A percentile compares a stretch with the other conserved stretches of the same genome.
These are phyloP conservation scores for Setipinna tenuifilis DNA, from an alignment of 2,797 vertebrate species.

Conservation along the genomic window DNA sequence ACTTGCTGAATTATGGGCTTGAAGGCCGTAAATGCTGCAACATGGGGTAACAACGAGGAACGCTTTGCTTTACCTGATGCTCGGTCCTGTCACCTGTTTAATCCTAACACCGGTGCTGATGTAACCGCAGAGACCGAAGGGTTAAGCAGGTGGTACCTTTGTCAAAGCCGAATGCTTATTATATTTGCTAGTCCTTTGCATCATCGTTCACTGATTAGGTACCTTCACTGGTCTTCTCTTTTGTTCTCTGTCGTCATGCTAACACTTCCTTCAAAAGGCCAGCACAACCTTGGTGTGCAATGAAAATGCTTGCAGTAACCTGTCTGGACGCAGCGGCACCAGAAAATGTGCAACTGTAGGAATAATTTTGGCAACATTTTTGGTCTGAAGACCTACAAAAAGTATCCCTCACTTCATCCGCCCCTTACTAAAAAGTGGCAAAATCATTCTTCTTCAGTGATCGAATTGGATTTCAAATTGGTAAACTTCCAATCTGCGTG, in stretches of 20 bases:
- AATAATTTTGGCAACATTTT: not conserved
- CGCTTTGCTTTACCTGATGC: not conserved
- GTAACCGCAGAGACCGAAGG: not conserved
- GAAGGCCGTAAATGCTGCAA: not conserved
- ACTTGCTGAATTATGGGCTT: too few relatives aligned
- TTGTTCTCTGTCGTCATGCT: not conserved
- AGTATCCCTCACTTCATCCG: not conserved
- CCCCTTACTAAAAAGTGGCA: not conserved
- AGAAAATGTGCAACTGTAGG: not conserved
- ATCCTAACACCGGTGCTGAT: not conserved
- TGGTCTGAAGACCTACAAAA: not conserved
- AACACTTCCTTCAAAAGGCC: not conserved
- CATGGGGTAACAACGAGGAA: not conserved
- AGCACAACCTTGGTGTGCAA: not conserved
- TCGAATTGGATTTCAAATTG: not conserved
- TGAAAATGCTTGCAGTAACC: not conserved
- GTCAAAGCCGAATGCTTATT: not conserved
- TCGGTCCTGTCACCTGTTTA: not conserved
- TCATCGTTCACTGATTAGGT: not conserved
- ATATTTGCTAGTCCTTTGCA: not conserved
- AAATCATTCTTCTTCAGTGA: constrained; percentile 1
- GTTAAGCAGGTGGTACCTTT: not conserved
- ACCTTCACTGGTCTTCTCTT: not conserved
- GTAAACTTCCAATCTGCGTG: not conserved
- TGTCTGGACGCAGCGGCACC: not conserved